These are phyloP conservation scores for Catostylus mosaicus DNA, from an alignment of 30 jellyfish, hydroid and myxozoan genomes.

Conservation along the genomic window DNA sequence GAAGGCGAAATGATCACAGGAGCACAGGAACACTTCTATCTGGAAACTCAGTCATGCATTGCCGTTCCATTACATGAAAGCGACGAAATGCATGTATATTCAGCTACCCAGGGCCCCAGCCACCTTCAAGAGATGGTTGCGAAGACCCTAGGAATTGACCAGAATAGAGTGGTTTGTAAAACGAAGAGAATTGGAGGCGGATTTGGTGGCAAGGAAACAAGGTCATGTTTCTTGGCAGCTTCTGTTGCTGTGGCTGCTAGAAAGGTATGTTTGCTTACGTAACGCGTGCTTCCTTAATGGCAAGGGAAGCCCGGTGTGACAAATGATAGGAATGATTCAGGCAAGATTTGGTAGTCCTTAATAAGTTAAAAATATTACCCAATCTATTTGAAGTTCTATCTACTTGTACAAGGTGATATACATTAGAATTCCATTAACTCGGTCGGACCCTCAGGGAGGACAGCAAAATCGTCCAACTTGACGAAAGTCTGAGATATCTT, in stretches of 20 bases:
- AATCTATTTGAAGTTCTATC: no score
- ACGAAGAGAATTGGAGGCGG: slow-evolving; percentile 39
- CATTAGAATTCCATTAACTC: no score
- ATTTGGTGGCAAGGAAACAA: slow-evolving; percentile 54
- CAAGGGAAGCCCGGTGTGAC: no score
- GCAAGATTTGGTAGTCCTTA: no score
- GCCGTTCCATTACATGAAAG: slow-evolving; percentile 30
- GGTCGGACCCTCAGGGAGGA: no score
- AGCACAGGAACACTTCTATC: slow-evolving; percentile 51
- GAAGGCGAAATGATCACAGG: slow-evolving; percentile 36
- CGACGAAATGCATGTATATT: slow-evolving; percentile 20
- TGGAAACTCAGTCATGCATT: slow-evolving; percentile 35
- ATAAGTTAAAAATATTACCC: no score
- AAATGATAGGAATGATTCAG: no score
- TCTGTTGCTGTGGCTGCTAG: slow-evolving; percentile 51
- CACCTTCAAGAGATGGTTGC: slow-evolving; percentile 23
- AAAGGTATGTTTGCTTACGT: no score
- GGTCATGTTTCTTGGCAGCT: slow-evolving; percentile 2
- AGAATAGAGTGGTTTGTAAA: slow-evolving; percentile 16
- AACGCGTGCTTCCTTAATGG: no score
- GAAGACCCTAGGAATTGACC: slow-evolving; percentile 11
- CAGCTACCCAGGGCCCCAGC: slow-evolving; percentile 40
- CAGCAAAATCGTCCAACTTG: no score
- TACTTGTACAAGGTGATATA: no score
- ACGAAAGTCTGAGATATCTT: no score